Evolutionary conservation across 1,140 invertebrate species (phyloP), one percentile per base, ranked within the genome.

Genomic region (Cydia pomonella): DNA sequence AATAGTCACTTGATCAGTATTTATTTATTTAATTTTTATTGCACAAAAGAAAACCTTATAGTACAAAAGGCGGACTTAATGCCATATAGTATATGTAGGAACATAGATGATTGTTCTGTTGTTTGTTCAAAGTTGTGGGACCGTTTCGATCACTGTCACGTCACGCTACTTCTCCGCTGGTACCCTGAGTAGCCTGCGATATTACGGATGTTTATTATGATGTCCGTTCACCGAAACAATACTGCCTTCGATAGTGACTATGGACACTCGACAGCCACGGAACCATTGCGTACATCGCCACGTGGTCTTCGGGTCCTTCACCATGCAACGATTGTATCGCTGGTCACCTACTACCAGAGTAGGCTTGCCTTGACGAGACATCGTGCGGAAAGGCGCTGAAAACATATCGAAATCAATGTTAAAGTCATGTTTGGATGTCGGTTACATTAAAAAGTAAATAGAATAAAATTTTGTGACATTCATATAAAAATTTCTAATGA

Each of bases 271-370:
- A 23, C 53, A 59, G 1, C 53, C 53, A 12, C 53, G 53, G 3
- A 10, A 59, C 53, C 53, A 59, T 21, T 59, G 53, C 7, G 53
- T 18, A 6, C 44, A 72, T 47, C 71, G 23, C 71, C 44, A 72
- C 12, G 16, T 69, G 18, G 74, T 72, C 12, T 73, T 76, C 21
- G 77, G 71, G 27, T 78, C 82, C 69, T 83, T 84, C 27, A 80
- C 77, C 69, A 80, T 83, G 75, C 85, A 84, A 18, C 81, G 79
- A 23, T 87, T 83, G 71, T 78, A 89, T 1, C 84, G 66, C 21
- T 76, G 78, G 4, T 53, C 73, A 3, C 83, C 83, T 13, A 82
- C 79, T 59, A 82, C 75, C 33, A 83, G 27, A 66, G 84, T 76
- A 3, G 78, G 77, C 9, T 75, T 81, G 6, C 82, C 82, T 50